Base-by-base conservation (phyloP, 1,140 invertebrate genomes). In the Drosophila sp. region DNA sequence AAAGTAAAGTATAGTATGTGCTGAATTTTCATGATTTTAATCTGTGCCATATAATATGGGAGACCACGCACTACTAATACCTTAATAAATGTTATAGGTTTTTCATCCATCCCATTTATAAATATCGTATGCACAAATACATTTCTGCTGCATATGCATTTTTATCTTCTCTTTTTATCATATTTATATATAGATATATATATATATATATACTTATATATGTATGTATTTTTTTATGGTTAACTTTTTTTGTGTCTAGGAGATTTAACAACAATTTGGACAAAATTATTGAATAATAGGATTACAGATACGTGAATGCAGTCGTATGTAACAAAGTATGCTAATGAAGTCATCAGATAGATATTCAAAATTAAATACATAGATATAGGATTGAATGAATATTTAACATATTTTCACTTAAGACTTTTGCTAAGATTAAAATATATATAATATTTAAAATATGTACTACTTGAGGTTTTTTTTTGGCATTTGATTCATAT, bases 1-100 rank as follows among this genome's bases (percentile, higher is more conserved):
- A 43, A 51, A 48, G 27, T 29, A 27, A n/a, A 27, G 45, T 46
- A 45, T 25, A 18, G 16, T 27, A 66, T 58, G 32, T 72, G 64
- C 70, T 72, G 64, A 72, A 67, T 53, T 54, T 72, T 51, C 70
- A 67, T 58, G 63, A 66, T 72, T 67, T 67, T 72, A 66, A 72
- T 72, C 64, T 46, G 63, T 58, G 38, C 29, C 40, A 54, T 40
- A 72, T 59, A 53, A 58, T 58, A 57, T 41, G 36, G 27, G 25
- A 16, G 21, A 14, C 38, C 48, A 51, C 27, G 29, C 45, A 34
- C 38, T 21, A 32, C 40, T 59, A 59, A 72, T 66, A 72, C 54
- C 54, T 72, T 67, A 46, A 72, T 72, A 72, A 67, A 72, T 58
- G 51, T 65, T 16, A 56, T 54, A 50, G 25, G 36, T 57, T 71